Conservation (phyloP, 2,888 invertebrate species). For the Orthosia gothica region DNA sequence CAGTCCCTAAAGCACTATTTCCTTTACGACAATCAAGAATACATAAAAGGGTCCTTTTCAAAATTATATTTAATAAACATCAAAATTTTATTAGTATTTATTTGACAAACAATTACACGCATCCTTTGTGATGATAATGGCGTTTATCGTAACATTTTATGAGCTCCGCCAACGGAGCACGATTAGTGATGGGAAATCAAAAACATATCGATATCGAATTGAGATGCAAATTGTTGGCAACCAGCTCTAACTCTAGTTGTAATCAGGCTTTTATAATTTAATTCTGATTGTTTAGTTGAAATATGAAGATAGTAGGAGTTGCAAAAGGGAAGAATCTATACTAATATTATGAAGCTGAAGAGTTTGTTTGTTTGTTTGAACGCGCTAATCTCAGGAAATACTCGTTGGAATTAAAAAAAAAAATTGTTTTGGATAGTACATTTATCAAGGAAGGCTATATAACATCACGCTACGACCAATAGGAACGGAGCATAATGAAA, state of each 20-base stretch:
- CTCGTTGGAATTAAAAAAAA: too few relatives aligned
- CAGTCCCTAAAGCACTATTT: slow-evolving; percentile 72
- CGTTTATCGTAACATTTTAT: slow-evolving; percentile 89
- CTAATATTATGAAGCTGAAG: too few relatives aligned
- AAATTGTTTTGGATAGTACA: too few relatives aligned
- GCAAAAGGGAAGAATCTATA: background rate
- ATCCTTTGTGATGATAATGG: slow-evolving; percentile 91
- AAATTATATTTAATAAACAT: slow-evolving; percentile 91
- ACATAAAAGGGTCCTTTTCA: slow-evolving; percentile 81
- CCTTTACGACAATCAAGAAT: slow-evolving; percentile 78
- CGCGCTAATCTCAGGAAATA: too few relatives aligned
- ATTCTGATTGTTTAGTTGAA: background rate
- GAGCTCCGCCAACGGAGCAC: slow-evolving; percentile 74
- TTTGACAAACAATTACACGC: slow-evolving; percentile 91
- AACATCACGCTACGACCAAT: too few relatives aligned
- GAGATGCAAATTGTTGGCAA: slow-evolving; percentile 12
- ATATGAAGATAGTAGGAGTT: background rate
- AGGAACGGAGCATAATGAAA: too few relatives aligned
- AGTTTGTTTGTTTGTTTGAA: too few relatives aligned
- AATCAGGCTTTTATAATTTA: background rate
- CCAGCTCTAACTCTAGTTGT: background rate
- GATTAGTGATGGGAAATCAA: slow-evolving; percentile 72
- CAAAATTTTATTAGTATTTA: slow-evolving; percentile 90
- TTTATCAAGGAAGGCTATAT: too few relatives aligned
- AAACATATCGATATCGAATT: slow-evolving; percentile 50